These are phyloP conservation scores for Drosophila gaucha DNA, from an alignment of 2,888 invertebrate species.

Conservation along the genomic window DNA sequence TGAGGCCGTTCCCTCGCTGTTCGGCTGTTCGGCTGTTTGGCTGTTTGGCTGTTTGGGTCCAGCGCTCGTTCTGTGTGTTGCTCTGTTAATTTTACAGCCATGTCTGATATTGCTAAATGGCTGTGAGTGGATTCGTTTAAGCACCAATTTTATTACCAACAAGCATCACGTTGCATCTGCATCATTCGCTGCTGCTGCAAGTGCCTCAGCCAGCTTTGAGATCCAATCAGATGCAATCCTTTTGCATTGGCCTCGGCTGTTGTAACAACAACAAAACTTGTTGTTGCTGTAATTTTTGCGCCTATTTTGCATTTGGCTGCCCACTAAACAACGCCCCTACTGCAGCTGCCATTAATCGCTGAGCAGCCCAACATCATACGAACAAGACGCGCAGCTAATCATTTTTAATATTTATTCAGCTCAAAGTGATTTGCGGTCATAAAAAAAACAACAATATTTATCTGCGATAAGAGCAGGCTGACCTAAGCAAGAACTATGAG, in stretches of 20 bases:
- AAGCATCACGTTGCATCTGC: constrained; percentile 80
- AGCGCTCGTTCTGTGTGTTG: constrained; percentile 67
- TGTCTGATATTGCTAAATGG: constrained; percentile 83
- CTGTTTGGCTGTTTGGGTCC: too few species aligned
- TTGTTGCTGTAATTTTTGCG: constrained; percentile 62
- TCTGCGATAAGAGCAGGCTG: too few species aligned
- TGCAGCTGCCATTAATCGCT: constrained; percentile 76
- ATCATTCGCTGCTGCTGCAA: constrained; percentile 65
- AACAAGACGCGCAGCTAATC: constrained; percentile 36
- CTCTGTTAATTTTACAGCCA: constrained; percentile 81
- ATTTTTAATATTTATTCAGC: constrained; percentile 26
- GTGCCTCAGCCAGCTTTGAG: constrained; percentile 49
- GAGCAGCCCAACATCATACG: constrained; percentile 54
- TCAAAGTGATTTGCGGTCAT: constrained; percentile 1
- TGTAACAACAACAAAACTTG: constrained; percentile 57
- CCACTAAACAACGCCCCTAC: constrained; percentile 63
- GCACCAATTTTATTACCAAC: constrained; percentile 83
- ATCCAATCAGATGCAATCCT: constrained; percentile 79
- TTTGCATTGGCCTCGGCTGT: constrained; percentile 67
- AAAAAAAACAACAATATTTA: neutral
- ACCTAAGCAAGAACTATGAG: too few species aligned
- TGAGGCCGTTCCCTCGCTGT: constrained; percentile 57
- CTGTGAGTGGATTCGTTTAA: constrained; percentile 83
- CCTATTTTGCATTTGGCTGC: constrained; percentile 71
- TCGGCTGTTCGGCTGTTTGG: too few species aligned